phyloP scores from a whole-genome alignment of 2,113 vertebrate species.

The Dicerorhinus sumatrensis region DNA sequence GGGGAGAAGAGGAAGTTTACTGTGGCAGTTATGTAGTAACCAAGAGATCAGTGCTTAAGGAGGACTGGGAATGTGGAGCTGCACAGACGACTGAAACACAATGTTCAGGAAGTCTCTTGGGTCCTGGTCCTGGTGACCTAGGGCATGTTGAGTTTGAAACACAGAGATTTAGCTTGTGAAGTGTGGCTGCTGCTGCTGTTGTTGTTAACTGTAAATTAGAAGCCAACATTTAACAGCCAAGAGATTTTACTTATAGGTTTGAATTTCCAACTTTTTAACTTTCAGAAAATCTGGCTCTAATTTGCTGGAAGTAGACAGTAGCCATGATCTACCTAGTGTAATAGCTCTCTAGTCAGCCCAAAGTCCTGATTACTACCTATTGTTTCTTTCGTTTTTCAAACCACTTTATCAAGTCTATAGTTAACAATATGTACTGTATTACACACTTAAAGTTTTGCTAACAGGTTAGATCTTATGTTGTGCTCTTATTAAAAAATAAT shows the following conservation, averaged over 20 bases:
- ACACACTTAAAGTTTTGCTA: background rate
- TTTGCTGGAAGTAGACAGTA: background rate
- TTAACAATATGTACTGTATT: background rate
- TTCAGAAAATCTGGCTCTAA: background rate
- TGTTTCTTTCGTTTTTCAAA: background rate
- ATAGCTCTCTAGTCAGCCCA: background rate
- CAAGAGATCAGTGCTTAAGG: background rate
- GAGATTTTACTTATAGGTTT: background rate
- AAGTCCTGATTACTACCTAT: background rate
- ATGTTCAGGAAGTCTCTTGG: background rate
- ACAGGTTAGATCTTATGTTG: background rate
- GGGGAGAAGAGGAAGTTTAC: background rate
- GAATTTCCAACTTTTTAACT: background rate
- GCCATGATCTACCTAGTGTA: background rate
- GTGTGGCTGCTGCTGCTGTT: background rate
- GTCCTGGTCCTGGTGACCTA: background rate
- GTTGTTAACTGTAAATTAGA: background rate
- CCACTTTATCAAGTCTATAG: background rate
- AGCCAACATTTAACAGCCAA: background rate
- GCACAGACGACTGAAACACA: rapidly evolving
- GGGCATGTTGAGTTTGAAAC: background rate
- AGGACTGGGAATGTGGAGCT: background rate
- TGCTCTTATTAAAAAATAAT: background rate
- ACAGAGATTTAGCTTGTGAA: background rate
- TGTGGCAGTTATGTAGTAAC: background rate